Evolutionary conservation across 2,113 vertebrate genomes (phyloP), one percentile per base, ranked within the genome.

Genomic region (Triplophysa rosa): DNA sequence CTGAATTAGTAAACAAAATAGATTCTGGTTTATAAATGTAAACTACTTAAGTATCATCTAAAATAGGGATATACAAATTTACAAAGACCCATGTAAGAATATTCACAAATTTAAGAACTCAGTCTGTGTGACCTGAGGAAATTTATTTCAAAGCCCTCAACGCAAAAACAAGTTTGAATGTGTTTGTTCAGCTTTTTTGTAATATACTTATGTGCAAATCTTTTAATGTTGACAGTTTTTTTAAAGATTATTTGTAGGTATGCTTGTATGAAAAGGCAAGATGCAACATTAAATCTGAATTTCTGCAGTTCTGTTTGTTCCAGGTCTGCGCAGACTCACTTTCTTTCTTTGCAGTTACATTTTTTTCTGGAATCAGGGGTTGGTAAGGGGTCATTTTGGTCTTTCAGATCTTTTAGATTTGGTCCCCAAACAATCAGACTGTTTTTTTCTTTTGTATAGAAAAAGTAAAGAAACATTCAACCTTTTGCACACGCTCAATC

Each of bases 1-100:
- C 42, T 40, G 63, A 78, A 58, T 67, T 61, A 14, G 70, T 70
- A 84, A 82, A 79, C 83, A 84, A 84, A 68, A 75, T 79, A 74
- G 56, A 66, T 76, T 69, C 76, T 69, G 23, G 49, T 45, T 45
- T 29, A 63, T 59, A 75, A 78, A 75, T 64, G 49, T 58, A 21
- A 58, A 21, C 54, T 58, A n/a, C 19, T 9, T 58, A n/a, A 21
- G 54, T 6, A 58, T 58, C 19, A 58, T 21, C 54, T 58, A 21
- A 8, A 10, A 58, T 17, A 17, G 14, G 4, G 14, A 5, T 58
- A 9, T 58, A 78, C 68, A 78, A 78, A 82, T 33, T 37, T 71
- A 78, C 40, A 80, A 67, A 69, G 67, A 56, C 37, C 19, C 17
- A 61, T 42, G 58, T 45, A 26, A 72, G 37, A 12, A 49, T 42